Base-by-base conservation (phyloP, 2,888 invertebrate genomes). In the Ennomos fuscantarius region DNA sequence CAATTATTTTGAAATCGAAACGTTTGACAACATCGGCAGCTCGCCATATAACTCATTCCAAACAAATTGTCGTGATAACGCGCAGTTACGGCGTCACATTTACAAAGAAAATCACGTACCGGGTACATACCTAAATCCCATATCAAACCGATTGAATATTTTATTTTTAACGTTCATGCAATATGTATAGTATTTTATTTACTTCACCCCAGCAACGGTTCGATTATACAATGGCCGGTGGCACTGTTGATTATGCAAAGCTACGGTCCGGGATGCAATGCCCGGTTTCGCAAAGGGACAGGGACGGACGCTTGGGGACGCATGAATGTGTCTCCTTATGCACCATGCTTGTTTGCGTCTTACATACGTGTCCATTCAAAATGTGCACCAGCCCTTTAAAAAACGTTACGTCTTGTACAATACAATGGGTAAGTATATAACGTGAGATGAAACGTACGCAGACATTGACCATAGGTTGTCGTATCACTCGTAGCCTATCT, bases 191-290 rank as follows among this genome's bases (percentile, higher is more conserved):
- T 54, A 51, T 61, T 58, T 70, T 74, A 79, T 74, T 66, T 79
- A 80, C 73, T 73, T 73, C 76, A 76, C 84, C 81, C 79, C 63
- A 75, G 70, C 64, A 67, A 71, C 65, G 65, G 68, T 69, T 73
- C 70, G 61, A 61, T 59, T 65, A 62, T 62, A 78, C 81, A 84
- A 84, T 81, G 76, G 77, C 76, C 72, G 74, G 70, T 74, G 76
- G 68, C 74, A 72, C 79, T 84, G 86, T 88, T 84, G 89, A 89
- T 89, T 89, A 89, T 89, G 90, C 89, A 89, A 87, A 87, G 81
- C 79, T 77, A 75, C 70, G 75, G 74, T 72, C 72, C 70, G 73
- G 78, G 78, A 82, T 89, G 88, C 88, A 87, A 82, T 84, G 83
- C 86, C 82, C 82, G 78, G 83, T 87, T 89, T 88, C 86, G 85